Conservation (phyloP, 2,888 invertebrate genomes). For the Phoronis australis region DNA sequence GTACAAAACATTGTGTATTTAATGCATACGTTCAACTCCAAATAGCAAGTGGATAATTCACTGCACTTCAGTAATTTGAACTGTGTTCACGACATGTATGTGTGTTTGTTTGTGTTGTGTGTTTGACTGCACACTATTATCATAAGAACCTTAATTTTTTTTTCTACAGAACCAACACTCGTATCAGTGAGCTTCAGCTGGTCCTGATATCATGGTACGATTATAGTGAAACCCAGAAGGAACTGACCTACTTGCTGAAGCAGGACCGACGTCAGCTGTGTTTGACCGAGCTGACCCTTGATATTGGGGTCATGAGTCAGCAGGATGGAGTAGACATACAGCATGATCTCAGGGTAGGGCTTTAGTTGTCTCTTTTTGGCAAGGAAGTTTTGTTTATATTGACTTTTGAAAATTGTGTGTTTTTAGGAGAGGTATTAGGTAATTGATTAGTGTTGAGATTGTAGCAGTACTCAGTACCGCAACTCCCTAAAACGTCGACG, state of each 20-base stretch:
- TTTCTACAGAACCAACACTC: neutral
- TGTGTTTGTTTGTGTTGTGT: conserved; percentile 1
- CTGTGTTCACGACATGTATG: conserved; percentile 3
- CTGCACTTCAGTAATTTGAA: no score
- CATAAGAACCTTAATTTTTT: neutral
- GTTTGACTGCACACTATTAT: neutral
- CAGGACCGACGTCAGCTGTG: conserved; percentile 62
- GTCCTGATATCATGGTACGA: conserved; percentile 31
- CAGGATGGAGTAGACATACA: conserved; percentile 20
- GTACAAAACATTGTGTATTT: no score
- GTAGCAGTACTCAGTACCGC: no score
- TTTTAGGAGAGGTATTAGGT: no score
- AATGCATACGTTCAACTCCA: no score
- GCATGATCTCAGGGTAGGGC: conserved; percentile 18
- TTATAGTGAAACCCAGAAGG: conserved; percentile 26
- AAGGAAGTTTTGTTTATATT: no score
- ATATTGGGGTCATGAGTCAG: conserved; percentile 18
- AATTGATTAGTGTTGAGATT: no score
- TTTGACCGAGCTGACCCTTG: conserved; percentile 21
- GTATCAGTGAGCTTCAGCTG: conserved; percentile 18
- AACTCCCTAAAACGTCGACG: no score
- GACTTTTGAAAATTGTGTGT: no score
- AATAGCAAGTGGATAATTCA: no score
- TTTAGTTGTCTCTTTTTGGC: neutral
- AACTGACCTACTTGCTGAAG: conserved; percentile 42